Conservation (phyloP, 2,113 vertebrate species). For the Lepus timidus region DNA sequence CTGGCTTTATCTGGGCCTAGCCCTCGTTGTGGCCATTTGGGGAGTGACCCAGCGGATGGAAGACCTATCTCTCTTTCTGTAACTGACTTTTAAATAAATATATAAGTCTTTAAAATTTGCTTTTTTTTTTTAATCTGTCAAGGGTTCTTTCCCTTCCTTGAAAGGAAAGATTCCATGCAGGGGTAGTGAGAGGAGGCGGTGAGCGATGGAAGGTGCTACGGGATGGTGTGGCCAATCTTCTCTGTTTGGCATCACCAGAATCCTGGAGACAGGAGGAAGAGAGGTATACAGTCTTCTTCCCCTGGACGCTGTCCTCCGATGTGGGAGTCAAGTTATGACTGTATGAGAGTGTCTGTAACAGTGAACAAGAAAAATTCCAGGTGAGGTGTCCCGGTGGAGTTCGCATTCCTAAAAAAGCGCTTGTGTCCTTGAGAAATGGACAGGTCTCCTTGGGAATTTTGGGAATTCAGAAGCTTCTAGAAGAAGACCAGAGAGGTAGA, state of each 20-base stretch:
- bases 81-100: no score
- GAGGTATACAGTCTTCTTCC: neutral
- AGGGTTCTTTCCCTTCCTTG: neutral
- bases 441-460: neutral
- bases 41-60: no score
- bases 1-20: no score
- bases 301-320: neutral
- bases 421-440: neutral
- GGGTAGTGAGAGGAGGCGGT: no score
- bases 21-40: no score
- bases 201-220: no score
- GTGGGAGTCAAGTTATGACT: neutral
- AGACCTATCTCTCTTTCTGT: no score
- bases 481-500: neutral
- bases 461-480: neutral
- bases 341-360: no score
- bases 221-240: neutral
- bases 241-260: neutral
- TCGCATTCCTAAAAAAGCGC: neutral
- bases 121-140: neutral
- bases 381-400: fast-evolving
- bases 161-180: neutral
- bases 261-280: neutral
- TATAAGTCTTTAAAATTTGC: no score
- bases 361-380: fast-evolving